Base-by-base conservation (phyloP, 2,888 invertebrate species). In the Heliconius ethilla region DNA sequence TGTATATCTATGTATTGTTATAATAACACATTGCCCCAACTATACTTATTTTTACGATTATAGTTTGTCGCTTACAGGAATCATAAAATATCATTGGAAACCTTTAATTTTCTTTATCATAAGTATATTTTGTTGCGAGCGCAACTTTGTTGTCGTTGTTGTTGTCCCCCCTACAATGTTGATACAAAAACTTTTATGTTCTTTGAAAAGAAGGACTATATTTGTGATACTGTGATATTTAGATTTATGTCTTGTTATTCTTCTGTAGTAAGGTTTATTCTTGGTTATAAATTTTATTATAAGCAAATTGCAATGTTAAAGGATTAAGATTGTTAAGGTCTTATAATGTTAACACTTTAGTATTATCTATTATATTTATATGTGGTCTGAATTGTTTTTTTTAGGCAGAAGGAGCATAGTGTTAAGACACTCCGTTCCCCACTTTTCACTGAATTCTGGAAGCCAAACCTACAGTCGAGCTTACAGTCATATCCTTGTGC, bases 61-160 rank as follows among this genome's bases (percentile, higher is more conserved):
- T 85, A 86, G 89, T 87, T 90, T 92, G 92, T 92, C 92, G 91
- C 92, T 92, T 87, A 89, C 88, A 88, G 90, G 88, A 90, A 91
- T 91, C 92, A 89, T 92, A 92, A 92, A 92, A 92, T 88, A 90
- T 88, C 87, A 91, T 90, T 89, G 90, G 89, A 89, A 92, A 92
- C 92, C 90, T 89, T 92, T 92, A 92, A 92, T 92, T 91, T 92
- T 91, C 91, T 90, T 89, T 91, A 92, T 92, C 91, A 92, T 90
- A 51, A 18, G 18, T 45, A 88, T 87, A 89, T 90, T 91, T 90
- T 91, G 90, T 91, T 88, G 86, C 81, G 78, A 79, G 83, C 85
- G 92, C 92, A 91, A 85, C 88, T 92, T 92, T 89, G 88, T 86
- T 90, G 91, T 33, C 33, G 6, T 33, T 33, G 33, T 6, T 33